Base-by-base conservation (phyloP, 1,140 invertebrate species). In the Ooceraea biroi region DNA sequence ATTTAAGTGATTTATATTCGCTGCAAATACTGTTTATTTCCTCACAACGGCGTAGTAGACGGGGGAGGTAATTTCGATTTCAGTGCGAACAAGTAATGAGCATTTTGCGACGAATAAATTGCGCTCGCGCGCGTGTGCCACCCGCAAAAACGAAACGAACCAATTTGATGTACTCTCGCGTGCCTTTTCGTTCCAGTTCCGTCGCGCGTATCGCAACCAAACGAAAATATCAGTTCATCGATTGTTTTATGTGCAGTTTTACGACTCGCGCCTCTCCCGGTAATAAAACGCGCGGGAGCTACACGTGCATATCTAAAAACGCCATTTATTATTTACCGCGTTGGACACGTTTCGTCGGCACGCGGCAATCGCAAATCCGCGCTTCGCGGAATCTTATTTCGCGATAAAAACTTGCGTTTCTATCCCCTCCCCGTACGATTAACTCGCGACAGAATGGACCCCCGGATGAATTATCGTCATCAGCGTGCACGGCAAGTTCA, bases 161-260 rank as follows among this genome's bases (percentile, higher is more conserved):
- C 73, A 71, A 78, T 78, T 69, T 78, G 36, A 71, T 41, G 76
- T 58, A 57, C 61, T 57, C 30, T 55, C 50, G 55, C 76, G 41
- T 30, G 76, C 65, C 74, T 69, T 80, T 80, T 68, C 63, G 74
- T 68, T 80, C 36, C 50, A 80, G 76, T 71, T 71, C 65, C 65
- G 25, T 19, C 63, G 19, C 63, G 63, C 22, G 36, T 41, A 68
- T 36, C 27, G 46, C 48, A 36, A 41, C 63, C 63, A 22, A 14
- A 55, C 41, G 76, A 80, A 78, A 78, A 80, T 80, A 71, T 58
- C 76, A 71, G 65, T 71, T 71, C 65, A 71, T 80, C 65, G 76
- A 80, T 80, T 80, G 76, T 80, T 80, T 78, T 69, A 78, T 44
- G 50, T 36, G 46, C 76, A 44, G 48, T 69, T 78, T 80, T 80